Evolutionary conservation across 2,888 invertebrate species (phyloP).

Genomic region (Clusia tigrina): DNA sequence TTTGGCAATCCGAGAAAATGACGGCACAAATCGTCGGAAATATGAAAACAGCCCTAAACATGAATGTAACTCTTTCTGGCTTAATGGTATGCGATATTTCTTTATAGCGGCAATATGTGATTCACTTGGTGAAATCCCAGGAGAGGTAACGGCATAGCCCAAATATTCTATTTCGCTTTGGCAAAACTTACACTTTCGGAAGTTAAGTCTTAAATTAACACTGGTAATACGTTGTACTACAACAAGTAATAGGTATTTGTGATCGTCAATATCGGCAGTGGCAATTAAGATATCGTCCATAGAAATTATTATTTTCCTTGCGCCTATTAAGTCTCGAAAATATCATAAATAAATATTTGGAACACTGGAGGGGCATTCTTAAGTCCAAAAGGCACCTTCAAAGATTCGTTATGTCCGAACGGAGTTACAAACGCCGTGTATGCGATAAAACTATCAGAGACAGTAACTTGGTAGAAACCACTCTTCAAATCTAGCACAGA

Average conservation of each 20-base stretch:
- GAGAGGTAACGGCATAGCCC: conserved; percentile 1
- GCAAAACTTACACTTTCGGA: conserved; percentile 4
- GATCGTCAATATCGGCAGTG: not conserved
- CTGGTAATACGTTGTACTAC: not conserved
- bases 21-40: conserved; percentile 19
- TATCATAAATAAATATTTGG: not conserved
- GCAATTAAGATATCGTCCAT: conserved; percentile 7
- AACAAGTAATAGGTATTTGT: not conserved
- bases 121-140: conserved; percentile 13
- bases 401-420: not conserved
- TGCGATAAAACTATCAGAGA: not conserved
- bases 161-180: conserved; percentile 22
- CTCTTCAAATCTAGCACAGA: conserved; percentile 11
- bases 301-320: not conserved
- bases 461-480: conserved; percentile 9
- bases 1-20: conserved; percentile 21
- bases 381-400: conserved; percentile 4
- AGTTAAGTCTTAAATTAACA: not conserved
- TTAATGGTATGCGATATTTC: not conserved
- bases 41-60: conserved; percentile 24
- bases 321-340: not conserved
- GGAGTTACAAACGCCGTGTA: conserved; percentile 17
- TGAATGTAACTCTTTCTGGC: conserved; percentile 21
- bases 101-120: not conserved
- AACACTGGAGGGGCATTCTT: conserved; percentile 31